Conservation (phyloP, 1,140 invertebrate genomes). For the Heliconius hewitsoni region DNA sequence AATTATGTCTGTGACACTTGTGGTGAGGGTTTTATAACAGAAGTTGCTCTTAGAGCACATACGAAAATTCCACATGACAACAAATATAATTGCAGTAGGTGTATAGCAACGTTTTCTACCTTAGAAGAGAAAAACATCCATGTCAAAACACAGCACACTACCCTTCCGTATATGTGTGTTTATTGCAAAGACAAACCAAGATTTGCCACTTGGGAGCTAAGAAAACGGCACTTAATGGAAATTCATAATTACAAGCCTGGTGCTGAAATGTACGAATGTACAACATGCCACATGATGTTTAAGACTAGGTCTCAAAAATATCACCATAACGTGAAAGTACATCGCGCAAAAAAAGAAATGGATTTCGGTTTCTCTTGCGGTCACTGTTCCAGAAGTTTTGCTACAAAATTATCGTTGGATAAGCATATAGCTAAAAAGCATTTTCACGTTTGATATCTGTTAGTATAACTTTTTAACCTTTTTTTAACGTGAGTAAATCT, state of each 20-base stretch:
- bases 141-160: slow-evolving; percentile 69
- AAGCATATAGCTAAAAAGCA: slow-evolving; percentile 74
- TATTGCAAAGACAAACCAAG: slow-evolving; percentile 72
- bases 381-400: slow-evolving; percentile 66
- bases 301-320: slow-evolving; percentile 74
- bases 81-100: slow-evolving; percentile 71
- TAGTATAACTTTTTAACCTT: not conserved
- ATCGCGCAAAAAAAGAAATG: slow-evolving; percentile 67
- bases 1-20: slow-evolving; percentile 79
- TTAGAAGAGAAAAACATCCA: slow-evolving; percentile 67
- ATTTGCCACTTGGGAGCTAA: slow-evolving; percentile 69
- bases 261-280: slow-evolving; percentile 74
- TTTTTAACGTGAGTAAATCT: not conserved
- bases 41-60: slow-evolving; percentile 64
- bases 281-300: slow-evolving; percentile 81
- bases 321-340: slow-evolving; percentile 71
- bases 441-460: slow-evolving; percentile 51
- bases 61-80: slow-evolving; percentile 70
- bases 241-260: slow-evolving; percentile 73
- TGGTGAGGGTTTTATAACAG: slow-evolving; percentile 73
- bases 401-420: slow-evolving; percentile 66
- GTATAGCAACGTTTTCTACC: slow-evolving; percentile 69
- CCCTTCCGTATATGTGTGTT: slow-evolving; percentile 67
- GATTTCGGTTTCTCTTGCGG: slow-evolving; percentile 64
- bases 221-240: slow-evolving; percentile 69